Percentiles rank a stretch among this genome's conserved stretches.
These are phyloP conservation scores for Mactromeris polynyma DNA, from an alignment of 2,888 invertebrate genomes.

Conservation along the genomic window DNA sequence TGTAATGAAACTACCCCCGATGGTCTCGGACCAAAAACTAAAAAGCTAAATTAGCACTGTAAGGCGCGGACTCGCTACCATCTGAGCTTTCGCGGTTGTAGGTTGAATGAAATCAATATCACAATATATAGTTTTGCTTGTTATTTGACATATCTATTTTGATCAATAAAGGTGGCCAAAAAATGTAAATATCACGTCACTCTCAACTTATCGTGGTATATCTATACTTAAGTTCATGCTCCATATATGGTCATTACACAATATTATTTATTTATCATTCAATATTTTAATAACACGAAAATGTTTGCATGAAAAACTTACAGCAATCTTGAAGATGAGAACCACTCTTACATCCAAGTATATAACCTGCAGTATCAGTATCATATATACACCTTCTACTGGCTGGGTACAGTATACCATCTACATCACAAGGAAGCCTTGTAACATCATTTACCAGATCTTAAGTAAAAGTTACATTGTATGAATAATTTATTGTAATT, in stretches of 20 bases:
- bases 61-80: too few species aligned
- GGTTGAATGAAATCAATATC: too few species aligned
- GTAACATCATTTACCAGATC: neutral
- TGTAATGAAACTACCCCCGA: too few species aligned
- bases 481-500: neutral
- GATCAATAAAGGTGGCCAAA: too few species aligned
- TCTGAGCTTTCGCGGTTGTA: too few species aligned
- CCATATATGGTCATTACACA: neutral
- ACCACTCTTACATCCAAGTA: slow-evolving; percentile 25
- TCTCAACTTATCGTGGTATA: too few species aligned
- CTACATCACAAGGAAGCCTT: neutral
- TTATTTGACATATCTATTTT: too few species aligned
- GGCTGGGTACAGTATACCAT: neutral
- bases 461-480: neutral
- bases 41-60: too few species aligned
- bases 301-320: neutral
- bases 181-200: too few species aligned
- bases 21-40: too few species aligned
- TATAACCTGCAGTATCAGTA: slow-evolving; percentile 13
- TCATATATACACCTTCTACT: slow-evolving; percentile 13
- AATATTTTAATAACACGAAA: neutral
- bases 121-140: too few species aligned
- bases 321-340: slow-evolving; percentile 31
- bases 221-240: neutral
- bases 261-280: too few species aligned